Percentiles rank a stretch among this genome's conserved stretches.
These are phyloP conservation scores for Ostrea denselamellosa DNA, from an alignment of 1,140 invertebrate species.

Conservation along the genomic window DNA sequence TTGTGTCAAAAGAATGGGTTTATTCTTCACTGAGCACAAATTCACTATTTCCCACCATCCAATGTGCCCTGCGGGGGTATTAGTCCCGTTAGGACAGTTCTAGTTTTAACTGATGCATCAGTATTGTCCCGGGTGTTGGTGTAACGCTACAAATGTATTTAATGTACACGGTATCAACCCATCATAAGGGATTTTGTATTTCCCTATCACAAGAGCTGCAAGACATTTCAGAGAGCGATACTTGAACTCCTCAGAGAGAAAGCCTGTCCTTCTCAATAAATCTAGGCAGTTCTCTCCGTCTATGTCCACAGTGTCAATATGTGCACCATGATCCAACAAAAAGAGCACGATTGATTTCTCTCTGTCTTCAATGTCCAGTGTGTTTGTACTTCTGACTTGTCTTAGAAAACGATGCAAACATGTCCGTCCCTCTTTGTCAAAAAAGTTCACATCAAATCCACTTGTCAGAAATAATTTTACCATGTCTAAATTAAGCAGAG, in stretches of 20 bases:
- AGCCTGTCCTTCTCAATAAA: neutral
- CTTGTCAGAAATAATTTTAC: neutral
- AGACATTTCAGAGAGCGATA: conserved; percentile 41
- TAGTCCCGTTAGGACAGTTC: no score
- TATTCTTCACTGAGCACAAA: no score
- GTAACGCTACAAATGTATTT: no score
- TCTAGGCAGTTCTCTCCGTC: conserved; percentile 5
- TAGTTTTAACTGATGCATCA: no score
- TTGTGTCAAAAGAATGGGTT: no score
- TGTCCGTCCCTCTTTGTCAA: neutral
- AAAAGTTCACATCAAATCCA: conserved; percentile 20
- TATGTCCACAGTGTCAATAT: conserved; percentile 25
- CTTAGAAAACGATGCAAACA: conserved; percentile 14
- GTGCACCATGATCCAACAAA: conserved; percentile 37
- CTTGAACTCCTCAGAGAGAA: conserved; percentile 19
- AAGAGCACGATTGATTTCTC: neutral
- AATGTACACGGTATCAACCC: neutral
- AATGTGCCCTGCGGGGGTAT: no score
- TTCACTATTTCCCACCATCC: no score
- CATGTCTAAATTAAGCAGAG: neutral
- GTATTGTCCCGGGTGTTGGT: no score
- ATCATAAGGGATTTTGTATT: conserved; percentile 43
- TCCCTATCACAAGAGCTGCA: conserved; percentile 34
- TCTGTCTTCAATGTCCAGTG: neutral
- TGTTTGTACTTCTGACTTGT: neutral